phyloP scores from a whole-genome alignment of 1,140 invertebrate genomes.

The Drosophila oshimai region DNA sequence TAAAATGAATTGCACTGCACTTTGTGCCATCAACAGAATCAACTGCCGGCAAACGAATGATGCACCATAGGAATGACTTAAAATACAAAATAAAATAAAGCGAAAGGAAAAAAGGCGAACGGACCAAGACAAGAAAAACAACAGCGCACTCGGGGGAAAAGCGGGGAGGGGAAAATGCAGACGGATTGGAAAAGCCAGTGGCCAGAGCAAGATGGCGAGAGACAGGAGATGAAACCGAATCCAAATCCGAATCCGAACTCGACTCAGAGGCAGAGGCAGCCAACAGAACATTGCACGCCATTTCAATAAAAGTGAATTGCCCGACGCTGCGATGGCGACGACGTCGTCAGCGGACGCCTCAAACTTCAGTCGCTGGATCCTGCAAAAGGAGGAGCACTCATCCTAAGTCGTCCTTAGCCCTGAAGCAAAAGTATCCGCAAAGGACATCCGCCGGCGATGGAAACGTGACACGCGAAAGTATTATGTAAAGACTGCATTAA shows the following conservation, averaged over 20 bases:
- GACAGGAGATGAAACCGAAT: slow-evolving; percentile 42
- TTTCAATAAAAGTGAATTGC: slow-evolving; percentile 83
- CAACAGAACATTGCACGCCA: slow-evolving; percentile 76
- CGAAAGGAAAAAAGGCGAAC: slow-evolving; percentile 36
- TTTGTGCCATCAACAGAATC: slow-evolving; percentile 82
- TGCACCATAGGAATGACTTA: slow-evolving; percentile 74
- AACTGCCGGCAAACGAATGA: slow-evolving; percentile 72
- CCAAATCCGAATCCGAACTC: slow-evolving; percentile 47
- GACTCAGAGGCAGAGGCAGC: slow-evolving; percentile 39
- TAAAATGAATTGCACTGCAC: slow-evolving; percentile 82
- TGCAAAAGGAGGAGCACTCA: slow-evolving; percentile 29
- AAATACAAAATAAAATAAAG: slow-evolving; percentile 77
- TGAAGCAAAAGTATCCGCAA: slow-evolving; percentile 54
- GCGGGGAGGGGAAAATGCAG: slow-evolving; percentile 13
- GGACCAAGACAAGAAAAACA: slow-evolving; percentile 8
- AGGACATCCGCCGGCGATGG: slow-evolving; percentile 37
- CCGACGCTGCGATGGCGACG: slow-evolving; percentile 47
- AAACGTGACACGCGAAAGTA: slow-evolving; percentile 8
- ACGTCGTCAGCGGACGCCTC: slow-evolving; percentile 44
- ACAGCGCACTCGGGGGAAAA: background rate
- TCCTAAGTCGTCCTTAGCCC: slow-evolving; percentile 5
- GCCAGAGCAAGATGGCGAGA: slow-evolving; percentile 35
- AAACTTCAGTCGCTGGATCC: slow-evolving; percentile 56
- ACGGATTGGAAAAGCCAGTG: slow-evolving; percentile 48
- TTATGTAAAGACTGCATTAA: background rate